A percentile compares a stretch with the other conserved stretches of the same genome.
phyloP scores from a whole-genome alignment of 2,888 invertebrate species.

The Andrena hattorfiana region DNA sequence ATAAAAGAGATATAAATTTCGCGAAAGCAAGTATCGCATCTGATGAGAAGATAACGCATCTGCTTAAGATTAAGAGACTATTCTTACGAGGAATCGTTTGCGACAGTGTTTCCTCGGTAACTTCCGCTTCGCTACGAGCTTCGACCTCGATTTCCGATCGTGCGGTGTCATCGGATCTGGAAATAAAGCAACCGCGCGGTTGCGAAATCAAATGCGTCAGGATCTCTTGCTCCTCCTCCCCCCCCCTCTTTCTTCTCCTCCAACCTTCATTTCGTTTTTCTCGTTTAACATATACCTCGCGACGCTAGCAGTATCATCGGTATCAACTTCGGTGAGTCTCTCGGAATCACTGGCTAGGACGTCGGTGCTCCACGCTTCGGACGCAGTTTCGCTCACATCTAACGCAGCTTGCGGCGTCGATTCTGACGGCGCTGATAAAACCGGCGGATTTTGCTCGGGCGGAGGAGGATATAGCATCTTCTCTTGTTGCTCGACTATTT shows the following conservation, averaged over 20 bases:
- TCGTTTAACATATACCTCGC: constrained; percentile 84
- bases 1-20: background rate
- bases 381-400: constrained; percentile 96
- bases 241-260: background rate
- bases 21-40: background rate
- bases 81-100: constrained; percentile 78
- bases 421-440: constrained; percentile 78
- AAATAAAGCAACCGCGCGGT: background rate
- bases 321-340: constrained; percentile 94
- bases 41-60: background rate
- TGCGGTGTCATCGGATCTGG: constrained; percentile 91
- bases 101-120: constrained; percentile 84
- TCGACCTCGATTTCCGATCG: constrained; percentile 86
- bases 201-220: background rate
- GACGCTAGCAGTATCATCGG: constrained; percentile 89
- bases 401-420: constrained; percentile 85
- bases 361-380: constrained; percentile 99
- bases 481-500: constrained; percentile 93
- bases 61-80: background rate
- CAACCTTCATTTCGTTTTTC: background rate
- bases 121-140: constrained; percentile 84
- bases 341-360: constrained; percentile 97
- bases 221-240: too few relatives aligned
- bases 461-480: constrained; percentile 83
- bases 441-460: constrained; percentile 64